Evolutionary conservation across 2,113 vertebrate genomes (phyloP), one percentile per base, ranked within the genome.

Genomic region (Potamarius usumacintae): DNA sequence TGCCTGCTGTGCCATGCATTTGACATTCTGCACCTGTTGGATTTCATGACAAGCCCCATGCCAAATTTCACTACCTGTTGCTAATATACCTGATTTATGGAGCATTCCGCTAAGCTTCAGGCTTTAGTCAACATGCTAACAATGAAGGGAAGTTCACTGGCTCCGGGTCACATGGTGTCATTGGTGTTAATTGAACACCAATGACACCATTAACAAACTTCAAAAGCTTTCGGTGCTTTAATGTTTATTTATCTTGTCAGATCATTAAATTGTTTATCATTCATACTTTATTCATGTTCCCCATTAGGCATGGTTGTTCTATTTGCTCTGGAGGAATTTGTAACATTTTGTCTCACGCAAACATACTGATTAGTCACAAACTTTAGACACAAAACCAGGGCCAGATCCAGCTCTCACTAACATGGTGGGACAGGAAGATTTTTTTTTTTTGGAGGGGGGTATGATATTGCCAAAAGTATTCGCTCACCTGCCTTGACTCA

Each of bases 251-350:
- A 42, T 65, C 30, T 25, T 53, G 22, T 53, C 58, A 10, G n/a
- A 34, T 86, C 60, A 30, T 86, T 80, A 55, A 18, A 10, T 78
- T 86, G 50, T 86, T 65, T 79, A 53, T 53, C 42, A 5, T 34
- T 57, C 30, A n/a, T 42, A 67, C 58, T 11, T 57, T 14, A 72
- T 62, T 85, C 74, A 55, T 15, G 53, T 63, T 78, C 17, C 84
- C 48, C 14, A 42, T n/a, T 58, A 86, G 20, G 69, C 65, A 25
- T 20, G 0, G 57, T 76, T 65, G 42, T 10, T 77, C 69, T 34
- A 4, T 34, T 83, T 60, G 62, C 10, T 84, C 65, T 79, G 22
- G 25, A 20, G 42, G 80, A 89, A 78, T 86, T 67, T 50, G 77
- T 30, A 80, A 57, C n/a, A 1, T 57, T 76, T 25, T 48, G 72